Conservation (phyloP, 2,888 invertebrate genomes). For the Sialis lutaria region DNA sequence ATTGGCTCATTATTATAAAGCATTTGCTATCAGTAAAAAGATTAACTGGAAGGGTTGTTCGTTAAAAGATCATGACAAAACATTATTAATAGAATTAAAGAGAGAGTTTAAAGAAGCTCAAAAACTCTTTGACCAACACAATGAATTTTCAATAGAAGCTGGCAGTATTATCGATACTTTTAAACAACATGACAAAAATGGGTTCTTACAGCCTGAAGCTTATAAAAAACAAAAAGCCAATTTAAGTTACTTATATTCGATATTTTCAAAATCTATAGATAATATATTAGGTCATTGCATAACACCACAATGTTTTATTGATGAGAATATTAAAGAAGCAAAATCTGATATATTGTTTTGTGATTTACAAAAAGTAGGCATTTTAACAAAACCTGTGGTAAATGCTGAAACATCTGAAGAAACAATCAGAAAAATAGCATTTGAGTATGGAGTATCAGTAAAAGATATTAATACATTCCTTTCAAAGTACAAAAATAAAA, state of each 20-base stretch:
- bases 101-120: slow-evolving; percentile 9
- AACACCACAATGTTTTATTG: slow-evolving; percentile 7
- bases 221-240: slow-evolving; percentile 11
- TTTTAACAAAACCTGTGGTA: slow-evolving; percentile 3
- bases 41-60: too few relatives aligned
- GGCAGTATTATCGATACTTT: slow-evolving; percentile 9
- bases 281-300: slow-evolving; percentile 10
- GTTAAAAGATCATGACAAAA: background rate
- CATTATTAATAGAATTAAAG: slow-evolving; percentile 3
- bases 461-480: slow-evolving; percentile 1
- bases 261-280: slow-evolving; percentile 9
- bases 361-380: slow-evolving; percentile 1
- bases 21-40: slow-evolving; percentile 11
- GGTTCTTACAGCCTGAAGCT: slow-evolving; percentile 11
- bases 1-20: slow-evolving; percentile 16
- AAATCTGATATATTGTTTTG: slow-evolving; percentile 7
- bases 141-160: slow-evolving; percentile 6
- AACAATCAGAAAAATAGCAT: slow-evolving; percentile 2
- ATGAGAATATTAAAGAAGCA: slow-evolving; percentile 5
- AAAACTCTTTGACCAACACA: slow-evolving; percentile 8
- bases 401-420: slow-evolving; percentile 2
- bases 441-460: slow-evolving; percentile 3
- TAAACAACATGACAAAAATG: slow-evolving; percentile 9
- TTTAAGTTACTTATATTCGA: slow-evolving; percentile 8
- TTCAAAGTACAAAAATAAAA: background rate